phyloP scores from a whole-genome alignment of 2,797 vertebrate genomes.

The Gallirallus australis region DNA sequence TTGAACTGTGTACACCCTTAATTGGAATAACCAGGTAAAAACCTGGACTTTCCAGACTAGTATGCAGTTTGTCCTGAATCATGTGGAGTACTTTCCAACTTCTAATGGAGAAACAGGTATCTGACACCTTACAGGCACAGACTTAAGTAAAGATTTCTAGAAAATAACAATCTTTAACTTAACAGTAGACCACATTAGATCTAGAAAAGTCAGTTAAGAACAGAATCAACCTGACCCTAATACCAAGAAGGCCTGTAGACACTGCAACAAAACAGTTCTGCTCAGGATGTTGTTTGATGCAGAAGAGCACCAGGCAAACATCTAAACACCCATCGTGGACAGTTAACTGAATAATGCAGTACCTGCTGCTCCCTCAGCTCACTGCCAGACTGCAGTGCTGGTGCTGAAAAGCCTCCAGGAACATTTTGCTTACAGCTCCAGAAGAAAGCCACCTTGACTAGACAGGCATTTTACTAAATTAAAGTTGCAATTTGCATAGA shows the following conservation, averaged over 20 bases:
- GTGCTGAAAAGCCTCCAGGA: neutral
- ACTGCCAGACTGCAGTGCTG: neutral
- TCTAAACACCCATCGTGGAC: fast-evolving
- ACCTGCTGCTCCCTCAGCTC: neutral
- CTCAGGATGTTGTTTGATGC: neutral
- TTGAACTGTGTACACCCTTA: neutral
- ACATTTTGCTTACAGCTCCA: neutral
- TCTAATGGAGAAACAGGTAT: neutral
- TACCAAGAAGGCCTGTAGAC: neutral
- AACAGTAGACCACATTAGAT: neutral
- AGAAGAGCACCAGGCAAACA: neutral
- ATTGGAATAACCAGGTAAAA: neutral
- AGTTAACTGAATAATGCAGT: neutral
- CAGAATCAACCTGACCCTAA: neutral
- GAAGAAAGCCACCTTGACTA: neutral
- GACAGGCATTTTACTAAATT: neutral
- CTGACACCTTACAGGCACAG: neutral
- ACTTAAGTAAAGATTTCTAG: neutral
- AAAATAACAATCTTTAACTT: neutral
- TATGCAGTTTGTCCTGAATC: neutral
- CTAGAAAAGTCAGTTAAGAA: neutral
- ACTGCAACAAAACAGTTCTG: neutral
- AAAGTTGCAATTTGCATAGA: neutral
- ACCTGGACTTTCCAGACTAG: neutral
- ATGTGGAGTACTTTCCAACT: neutral